phyloP scores from a whole-genome alignment of 2,888 invertebrate species.

The Nasonovia ribisnigri region DNA sequence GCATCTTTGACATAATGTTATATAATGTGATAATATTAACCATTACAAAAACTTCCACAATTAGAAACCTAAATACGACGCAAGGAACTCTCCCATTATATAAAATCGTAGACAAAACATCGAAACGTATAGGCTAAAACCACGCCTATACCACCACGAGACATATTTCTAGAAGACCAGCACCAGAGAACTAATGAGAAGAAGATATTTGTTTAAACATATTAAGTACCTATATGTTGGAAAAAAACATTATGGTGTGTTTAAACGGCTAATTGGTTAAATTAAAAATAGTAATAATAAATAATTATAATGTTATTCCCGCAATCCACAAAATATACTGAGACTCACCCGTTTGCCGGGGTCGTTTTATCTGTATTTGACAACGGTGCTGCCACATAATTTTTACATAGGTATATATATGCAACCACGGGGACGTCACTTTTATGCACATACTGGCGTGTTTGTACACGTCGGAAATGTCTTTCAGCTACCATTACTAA shows the following conservation, averaged over 20 bases:
- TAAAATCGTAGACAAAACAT: background rate
- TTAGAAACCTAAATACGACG: background rate
- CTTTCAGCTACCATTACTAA: background rate
- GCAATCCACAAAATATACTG: background rate
- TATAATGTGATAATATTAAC: background rate
- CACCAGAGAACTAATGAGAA: background rate
- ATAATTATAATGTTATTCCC: background rate
- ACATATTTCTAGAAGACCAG: background rate
- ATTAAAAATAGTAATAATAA: background rate
- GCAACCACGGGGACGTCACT: background rate
- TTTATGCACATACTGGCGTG: background rate
- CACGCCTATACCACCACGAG: background rate
- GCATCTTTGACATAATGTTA: background rate
- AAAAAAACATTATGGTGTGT: background rate
- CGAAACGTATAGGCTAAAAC: background rate
- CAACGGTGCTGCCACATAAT: background rate
- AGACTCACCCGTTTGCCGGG: background rate
- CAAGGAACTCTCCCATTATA: background rate
- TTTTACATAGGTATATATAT: background rate
- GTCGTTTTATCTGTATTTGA: background rate
- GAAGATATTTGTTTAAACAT: background rate
- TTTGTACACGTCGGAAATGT: conserved; percentile 40
- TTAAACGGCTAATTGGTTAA: background rate
- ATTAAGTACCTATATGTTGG: too few relatives aligned
- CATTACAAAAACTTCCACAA: background rate